Conservation (phyloP, 2,797 vertebrate species). For the Paramormyrops hopkinsi region DNA sequence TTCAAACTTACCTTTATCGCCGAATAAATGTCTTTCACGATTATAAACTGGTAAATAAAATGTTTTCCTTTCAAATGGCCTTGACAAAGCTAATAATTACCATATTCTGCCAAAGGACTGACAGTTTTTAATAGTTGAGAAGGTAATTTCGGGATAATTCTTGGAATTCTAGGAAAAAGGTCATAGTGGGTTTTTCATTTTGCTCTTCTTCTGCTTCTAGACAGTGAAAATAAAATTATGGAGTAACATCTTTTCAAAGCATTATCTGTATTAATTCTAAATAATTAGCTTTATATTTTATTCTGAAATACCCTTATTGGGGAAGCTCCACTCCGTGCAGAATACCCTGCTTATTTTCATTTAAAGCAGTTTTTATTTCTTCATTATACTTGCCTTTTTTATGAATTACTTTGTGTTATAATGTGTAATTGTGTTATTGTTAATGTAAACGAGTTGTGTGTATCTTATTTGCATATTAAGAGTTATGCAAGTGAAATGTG, state of each 20-base stretch:
- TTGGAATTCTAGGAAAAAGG: slow-evolving; percentile 58
- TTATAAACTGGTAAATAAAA: slow-evolving; percentile 74
- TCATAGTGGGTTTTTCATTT: slow-evolving; percentile 49
- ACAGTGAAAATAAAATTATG: slow-evolving; percentile 44
- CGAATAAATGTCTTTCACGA: slow-evolving; percentile 56
- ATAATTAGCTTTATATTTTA: slow-evolving; percentile 50
- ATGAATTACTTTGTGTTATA: neutral
- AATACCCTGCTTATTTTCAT: neutral
- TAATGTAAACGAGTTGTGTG: neutral
- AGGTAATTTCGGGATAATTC: slow-evolving; percentile 68
- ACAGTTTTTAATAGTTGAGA: slow-evolving; percentile 75
- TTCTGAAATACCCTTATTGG: neutral
- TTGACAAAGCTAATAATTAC: slow-evolving; percentile 63
- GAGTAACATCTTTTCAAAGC: slow-evolving; percentile 71
- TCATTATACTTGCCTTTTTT: neutral
- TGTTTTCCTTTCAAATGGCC: slow-evolving; percentile 67
- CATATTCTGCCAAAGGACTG: slow-evolving; percentile 65
- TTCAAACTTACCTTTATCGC: slow-evolving; percentile 71
- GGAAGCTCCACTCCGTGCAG: neutral
- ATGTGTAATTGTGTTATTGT: neutral
- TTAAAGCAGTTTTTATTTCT: neutral
- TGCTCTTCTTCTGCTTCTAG: slow-evolving; percentile 60
- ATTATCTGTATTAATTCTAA: slow-evolving; percentile 71
- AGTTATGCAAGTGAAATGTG: neutral
- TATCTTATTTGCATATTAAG: neutral